phyloP scores from a whole-genome alignment of 30 jellyfish, hydroid and myxozoan genomes.

The Hydractinia symbiolongicarpus region DNA sequence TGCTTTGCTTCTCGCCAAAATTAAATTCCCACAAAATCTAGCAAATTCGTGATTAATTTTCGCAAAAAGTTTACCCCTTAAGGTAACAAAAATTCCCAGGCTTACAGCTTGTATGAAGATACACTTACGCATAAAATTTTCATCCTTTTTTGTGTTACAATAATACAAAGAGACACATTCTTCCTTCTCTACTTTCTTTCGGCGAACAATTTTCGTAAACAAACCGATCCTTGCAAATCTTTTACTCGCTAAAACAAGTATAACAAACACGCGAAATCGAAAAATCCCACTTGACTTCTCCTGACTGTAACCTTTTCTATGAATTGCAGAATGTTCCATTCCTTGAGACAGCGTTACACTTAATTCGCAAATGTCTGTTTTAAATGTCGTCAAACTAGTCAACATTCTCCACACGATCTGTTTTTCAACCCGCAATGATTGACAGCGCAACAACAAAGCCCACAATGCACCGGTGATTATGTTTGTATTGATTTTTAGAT shows the following conservation, averaged over 20 bases:
- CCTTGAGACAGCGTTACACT: constrained; percentile 45
- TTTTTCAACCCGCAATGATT: background rate
- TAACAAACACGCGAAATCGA: constrained; percentile 50
- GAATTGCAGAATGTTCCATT: constrained; percentile 18
- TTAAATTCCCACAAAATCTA: no score
- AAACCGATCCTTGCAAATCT: constrained; percentile 14
- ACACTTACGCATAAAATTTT: background rate
- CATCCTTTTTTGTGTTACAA: background rate
- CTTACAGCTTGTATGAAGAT: background rate
- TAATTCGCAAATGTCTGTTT: constrained; percentile 27
- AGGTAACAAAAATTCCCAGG: no score
- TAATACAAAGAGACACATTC: background rate
- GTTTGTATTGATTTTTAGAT: background rate
- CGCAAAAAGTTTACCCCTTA: no score
- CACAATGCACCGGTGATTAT: constrained; percentile 4
- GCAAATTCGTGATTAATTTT: no score
- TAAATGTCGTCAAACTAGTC: constrained; percentile 14
- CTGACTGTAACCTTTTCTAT: background rate
- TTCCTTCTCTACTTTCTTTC: background rate
- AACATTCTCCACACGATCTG: background rate
- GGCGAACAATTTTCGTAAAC: background rate
- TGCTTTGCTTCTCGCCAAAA: no score
- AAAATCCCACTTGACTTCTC: constrained; percentile 33
- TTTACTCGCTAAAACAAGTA: constrained; percentile 51
- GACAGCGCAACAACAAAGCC: background rate